Percentiles rank a stretch among this genome's conserved stretches.
Evolutionary conservation across 2,113 vertebrate species (phyloP).

Genomic region (Toxotes chatareus): DNA sequence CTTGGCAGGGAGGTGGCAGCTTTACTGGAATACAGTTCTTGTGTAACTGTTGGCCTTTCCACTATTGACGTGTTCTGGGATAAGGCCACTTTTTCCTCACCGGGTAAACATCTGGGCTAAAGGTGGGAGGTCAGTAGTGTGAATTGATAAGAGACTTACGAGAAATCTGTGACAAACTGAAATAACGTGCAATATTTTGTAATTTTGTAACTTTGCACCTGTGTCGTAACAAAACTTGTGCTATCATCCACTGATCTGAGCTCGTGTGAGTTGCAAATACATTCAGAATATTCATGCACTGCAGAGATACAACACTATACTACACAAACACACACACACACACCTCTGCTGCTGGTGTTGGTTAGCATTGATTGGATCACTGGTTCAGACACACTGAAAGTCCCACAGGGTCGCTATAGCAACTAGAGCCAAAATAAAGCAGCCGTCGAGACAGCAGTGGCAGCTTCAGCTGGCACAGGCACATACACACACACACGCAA

Average conservation of each 20-base stretch:
- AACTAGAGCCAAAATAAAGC: constrained; percentile 80
- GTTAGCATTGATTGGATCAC: constrained; percentile 60
- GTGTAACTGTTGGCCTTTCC: constrained; percentile 73
- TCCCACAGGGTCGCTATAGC: constrained; percentile 79
- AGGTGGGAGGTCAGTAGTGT: constrained; percentile 59
- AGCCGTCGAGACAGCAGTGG: constrained; percentile 67
- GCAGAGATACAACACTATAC: background rate
- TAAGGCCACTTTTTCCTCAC: too few species aligned
- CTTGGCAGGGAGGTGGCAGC: constrained; percentile 45
- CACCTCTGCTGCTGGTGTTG: constrained; percentile 40
- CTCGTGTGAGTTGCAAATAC: background rate
- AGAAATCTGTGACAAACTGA: constrained; percentile 2
- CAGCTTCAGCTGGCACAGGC: constrained; percentile 58
- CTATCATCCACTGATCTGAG: background rate
- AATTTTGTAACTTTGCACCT: constrained; percentile 3
- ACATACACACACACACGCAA: constrained; percentile 14
- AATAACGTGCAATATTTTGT: constrained; percentile 12
- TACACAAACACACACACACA: constrained; percentile 16
- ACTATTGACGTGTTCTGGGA: constrained; percentile 44
- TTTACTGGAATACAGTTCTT: constrained; percentile 75
- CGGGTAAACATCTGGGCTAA: constrained; percentile 62
- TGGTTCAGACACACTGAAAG: constrained; percentile 67
- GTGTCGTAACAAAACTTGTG: background rate
- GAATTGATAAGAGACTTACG: constrained; percentile 41
- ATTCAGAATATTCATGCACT: background rate